Percentiles rank a stretch among this genome's conserved stretches.
phyloP scores from a whole-genome alignment of 1,140 invertebrate genomes.

The Calephelis virginiensis region DNA sequence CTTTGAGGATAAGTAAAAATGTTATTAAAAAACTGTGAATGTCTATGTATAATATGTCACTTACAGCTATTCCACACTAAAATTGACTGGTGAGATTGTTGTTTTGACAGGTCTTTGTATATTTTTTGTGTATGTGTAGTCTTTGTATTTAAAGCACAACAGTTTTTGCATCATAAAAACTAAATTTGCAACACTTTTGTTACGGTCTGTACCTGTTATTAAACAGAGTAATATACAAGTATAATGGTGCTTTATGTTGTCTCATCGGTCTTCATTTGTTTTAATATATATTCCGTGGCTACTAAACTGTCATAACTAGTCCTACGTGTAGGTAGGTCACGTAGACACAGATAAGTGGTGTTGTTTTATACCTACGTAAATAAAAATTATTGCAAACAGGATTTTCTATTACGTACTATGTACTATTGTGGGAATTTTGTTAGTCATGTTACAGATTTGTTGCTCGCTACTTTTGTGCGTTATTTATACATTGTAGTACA shows the following conservation, averaged over 20 bases:
- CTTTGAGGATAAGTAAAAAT: too few species aligned
- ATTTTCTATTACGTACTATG: neutral
- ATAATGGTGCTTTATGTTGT: slow-evolving; percentile 30
- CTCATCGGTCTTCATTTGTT: slow-evolving; percentile 32
- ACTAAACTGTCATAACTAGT: slow-evolving; percentile 38
- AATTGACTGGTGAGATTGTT: too few species aligned
- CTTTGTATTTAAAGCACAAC: too few species aligned
- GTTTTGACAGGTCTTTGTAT: too few species aligned
- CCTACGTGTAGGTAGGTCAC: slow-evolving; percentile 65
- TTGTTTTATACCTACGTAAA: slow-evolving; percentile 11
- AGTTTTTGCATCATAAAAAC: too few species aligned
- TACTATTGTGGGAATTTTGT: neutral
- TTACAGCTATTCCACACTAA: too few species aligned
- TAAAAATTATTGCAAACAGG: neutral
- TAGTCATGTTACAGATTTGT: neutral
- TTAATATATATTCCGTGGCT: slow-evolving; percentile 35
- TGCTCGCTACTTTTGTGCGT: too few species aligned
- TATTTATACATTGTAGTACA: too few species aligned
- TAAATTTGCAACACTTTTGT: slow-evolving; percentile 28
- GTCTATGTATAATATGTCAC: too few species aligned
- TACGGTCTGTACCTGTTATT: neutral
- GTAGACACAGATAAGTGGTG: slow-evolving; percentile 49
- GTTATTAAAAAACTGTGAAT: too few species aligned
- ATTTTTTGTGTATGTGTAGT: too few species aligned
- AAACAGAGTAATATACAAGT: slow-evolving; percentile 7